These are phyloP conservation scores for Sebastes nivosus DNA, from an alignment of 2,797 vertebrate species.

Conservation along the genomic window DNA sequence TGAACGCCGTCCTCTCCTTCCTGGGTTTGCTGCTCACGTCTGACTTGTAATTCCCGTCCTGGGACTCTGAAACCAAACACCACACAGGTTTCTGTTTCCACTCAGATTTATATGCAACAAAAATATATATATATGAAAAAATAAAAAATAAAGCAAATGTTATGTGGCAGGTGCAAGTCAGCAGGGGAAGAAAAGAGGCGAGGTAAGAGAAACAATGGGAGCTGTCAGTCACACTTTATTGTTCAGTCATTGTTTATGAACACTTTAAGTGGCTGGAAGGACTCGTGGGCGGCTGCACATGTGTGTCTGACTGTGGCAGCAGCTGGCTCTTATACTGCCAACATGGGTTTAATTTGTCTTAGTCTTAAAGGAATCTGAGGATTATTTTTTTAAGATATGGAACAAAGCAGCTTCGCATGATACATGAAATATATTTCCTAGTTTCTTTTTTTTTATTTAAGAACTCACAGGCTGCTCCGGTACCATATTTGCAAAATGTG, in stretches of 20 bases:
- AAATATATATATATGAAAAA: conserved; percentile 11
- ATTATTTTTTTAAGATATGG: conserved; percentile 45
- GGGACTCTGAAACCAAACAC: conserved; percentile 90
- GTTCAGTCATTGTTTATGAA: conserved; percentile 74
- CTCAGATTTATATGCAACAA: conserved; percentile 66
- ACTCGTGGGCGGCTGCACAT: conserved; percentile 63
- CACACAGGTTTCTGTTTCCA: conserved; percentile 65
- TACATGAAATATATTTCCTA: conserved; percentile 50
- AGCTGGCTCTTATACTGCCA: conserved; percentile 57
- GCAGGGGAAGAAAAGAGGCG: conserved; percentile 37
- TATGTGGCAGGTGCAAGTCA: conserved; percentile 70
- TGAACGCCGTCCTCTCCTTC: conserved; percentile 99
- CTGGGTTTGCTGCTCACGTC: conserved; percentile 98
- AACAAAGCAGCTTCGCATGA: conserved; percentile 44
- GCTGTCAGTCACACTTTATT: conserved; percentile 77
- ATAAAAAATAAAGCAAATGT: conserved; percentile 43
- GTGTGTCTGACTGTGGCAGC: conserved; percentile 62
- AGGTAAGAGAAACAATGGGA: conserved; percentile 70
- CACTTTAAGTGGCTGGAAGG: conserved; percentile 73
- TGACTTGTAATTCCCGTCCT: conserved; percentile 97
- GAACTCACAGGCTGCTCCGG: conserved; percentile 41
- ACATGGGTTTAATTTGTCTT: conserved; percentile 70
- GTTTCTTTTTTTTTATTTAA: conserved; percentile 51
- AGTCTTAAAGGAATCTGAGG: conserved; percentile 58
- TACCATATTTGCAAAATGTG: neutral